Percentiles rank a stretch among this genome's conserved stretches.
Conservation (phyloP, 2,113 vertebrate genomes). For the Hippocampus comes region DNA sequence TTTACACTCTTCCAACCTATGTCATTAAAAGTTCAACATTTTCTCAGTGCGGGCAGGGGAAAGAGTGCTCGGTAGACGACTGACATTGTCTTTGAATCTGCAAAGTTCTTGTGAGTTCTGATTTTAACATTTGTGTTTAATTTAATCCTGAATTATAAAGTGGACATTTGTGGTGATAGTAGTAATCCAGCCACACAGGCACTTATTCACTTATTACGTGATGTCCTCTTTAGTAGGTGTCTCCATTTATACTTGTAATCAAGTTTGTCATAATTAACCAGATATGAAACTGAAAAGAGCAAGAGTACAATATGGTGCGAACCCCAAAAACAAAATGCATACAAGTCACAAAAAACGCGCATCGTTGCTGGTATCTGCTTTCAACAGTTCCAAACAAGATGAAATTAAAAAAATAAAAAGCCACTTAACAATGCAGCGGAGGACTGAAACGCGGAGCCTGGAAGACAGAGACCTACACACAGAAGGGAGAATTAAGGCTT, state of each 20-base stretch:
- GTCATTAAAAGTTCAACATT: too few relatives aligned
- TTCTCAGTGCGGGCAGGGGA: too few relatives aligned
- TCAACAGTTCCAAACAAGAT: slow-evolving; percentile 6
- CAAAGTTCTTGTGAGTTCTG: too few relatives aligned
- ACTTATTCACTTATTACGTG: too few relatives aligned
- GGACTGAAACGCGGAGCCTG: slow-evolving; percentile 41
- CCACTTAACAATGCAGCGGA: slow-evolving; percentile 19
- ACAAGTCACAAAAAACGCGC: neutral
- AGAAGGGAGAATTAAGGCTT: slow-evolving; percentile 62
- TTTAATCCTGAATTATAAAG: too few relatives aligned
- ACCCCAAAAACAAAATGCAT: neutral
- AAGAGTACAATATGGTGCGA: neutral
- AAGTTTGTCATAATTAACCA: neutral
- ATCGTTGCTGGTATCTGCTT: slow-evolving; percentile 10
- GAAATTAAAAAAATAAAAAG: slow-evolving; percentile 24
- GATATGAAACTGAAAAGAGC: neutral
- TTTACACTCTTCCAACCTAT: too few relatives aligned
- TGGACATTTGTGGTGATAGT: too few relatives aligned
- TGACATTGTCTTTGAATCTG: too few relatives aligned
- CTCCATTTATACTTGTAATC: neutral
- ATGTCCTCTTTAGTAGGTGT: too few relatives aligned
- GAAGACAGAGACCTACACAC: slow-evolving; percentile 52
- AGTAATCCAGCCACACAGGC: too few relatives aligned
- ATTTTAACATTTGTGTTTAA: too few relatives aligned
- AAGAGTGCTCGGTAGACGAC: too few relatives aligned